Conservation (phyloP, 2,797 vertebrate species). For the Melanogrammus aeglefinus region DNA sequence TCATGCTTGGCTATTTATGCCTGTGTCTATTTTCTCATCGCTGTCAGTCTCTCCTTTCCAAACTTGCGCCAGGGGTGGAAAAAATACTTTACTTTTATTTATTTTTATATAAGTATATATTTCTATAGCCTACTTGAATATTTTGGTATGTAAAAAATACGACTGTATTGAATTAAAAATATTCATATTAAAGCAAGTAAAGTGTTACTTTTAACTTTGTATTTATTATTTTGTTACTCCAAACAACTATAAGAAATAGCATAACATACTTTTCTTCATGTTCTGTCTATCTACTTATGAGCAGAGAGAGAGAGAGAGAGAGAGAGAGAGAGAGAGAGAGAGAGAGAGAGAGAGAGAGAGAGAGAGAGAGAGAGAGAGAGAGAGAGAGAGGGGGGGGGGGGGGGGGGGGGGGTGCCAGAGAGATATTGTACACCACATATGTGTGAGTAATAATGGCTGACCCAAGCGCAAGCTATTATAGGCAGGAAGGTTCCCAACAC, state of each 20-base stretch:
- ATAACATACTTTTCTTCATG: too few species aligned
- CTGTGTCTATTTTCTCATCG: too few species aligned
- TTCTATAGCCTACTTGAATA: not conserved
- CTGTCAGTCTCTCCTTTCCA: too few species aligned
- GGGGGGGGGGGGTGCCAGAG: conserved; percentile 59
- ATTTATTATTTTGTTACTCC: too few species aligned
- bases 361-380: too few species aligned
- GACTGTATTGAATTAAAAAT: not conserved
- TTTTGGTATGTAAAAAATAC: not conserved
- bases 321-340: conserved; percentile 40
- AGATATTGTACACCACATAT: conserved; percentile 51
- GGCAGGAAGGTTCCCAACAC: conserved; percentile 51
- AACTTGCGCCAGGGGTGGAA: not conserved
- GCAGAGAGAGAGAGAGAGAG: conserved; percentile 41
- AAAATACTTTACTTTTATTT: not conserved
- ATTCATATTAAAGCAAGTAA: not conserved
- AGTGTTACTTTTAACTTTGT: too few species aligned
- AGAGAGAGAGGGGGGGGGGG: too few species aligned
- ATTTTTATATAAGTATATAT: not conserved
- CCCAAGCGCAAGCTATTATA: conserved; percentile 74
- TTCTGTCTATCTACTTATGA: too few species aligned
- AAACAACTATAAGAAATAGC: too few species aligned
- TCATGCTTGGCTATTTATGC: too few species aligned
- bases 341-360: conserved; percentile 4
- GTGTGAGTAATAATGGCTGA: conserved; percentile 65